Base-by-base conservation (phyloP, 2,797 vertebrate genomes). In the Sebastes melanostomus region DNA sequence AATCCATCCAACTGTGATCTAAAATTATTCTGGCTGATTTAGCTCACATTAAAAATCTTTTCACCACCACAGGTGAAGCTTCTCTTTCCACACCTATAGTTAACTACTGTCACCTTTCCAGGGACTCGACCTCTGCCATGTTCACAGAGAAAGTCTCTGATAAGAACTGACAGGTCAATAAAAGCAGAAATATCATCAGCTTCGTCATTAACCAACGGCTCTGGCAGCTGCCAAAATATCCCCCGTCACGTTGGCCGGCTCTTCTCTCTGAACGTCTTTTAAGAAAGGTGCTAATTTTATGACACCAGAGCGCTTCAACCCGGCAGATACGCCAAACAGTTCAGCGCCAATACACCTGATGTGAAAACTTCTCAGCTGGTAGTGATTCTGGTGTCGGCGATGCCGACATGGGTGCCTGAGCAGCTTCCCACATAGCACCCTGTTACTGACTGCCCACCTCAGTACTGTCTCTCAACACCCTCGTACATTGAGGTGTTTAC, bases 101-200 rank as follows among this genome's bases (percentile, higher is more conserved):
- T 54, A 81, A 61, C 78, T 25, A 32, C 80, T 75, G 73, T 67
- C 71, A 60, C 46, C 60, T 92, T 93, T 88, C 90, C 90, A 75
- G 73, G 59, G 36, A 77, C 86, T 54, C 11, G 7, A 34, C 32
- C 20, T n/a, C 66, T n/a, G 7, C 27, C 58, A 5, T 75, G 58
- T 75, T 86, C 95, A 95, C 88, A 89, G 86, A 89, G 88, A 95
- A 94, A 91, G 65, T 90, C 80, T 76, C 78, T 92, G 94, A 93
- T 92, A 90, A 94, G 89, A 95, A 94, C 88, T 94, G 95, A 95
- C 95, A 95, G 91, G 93, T 93, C 80, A 94, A 95, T 96, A 96
- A 96, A 95, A 96, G 84, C 87, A 68, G 88, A 93, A 90, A 95
- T 92, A 88, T 86, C 91, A 93, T 95, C 94, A 87, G 90, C 93